Conservation (phyloP, 2,113 vertebrate genomes). For the Plotosus lineatus region DNA sequence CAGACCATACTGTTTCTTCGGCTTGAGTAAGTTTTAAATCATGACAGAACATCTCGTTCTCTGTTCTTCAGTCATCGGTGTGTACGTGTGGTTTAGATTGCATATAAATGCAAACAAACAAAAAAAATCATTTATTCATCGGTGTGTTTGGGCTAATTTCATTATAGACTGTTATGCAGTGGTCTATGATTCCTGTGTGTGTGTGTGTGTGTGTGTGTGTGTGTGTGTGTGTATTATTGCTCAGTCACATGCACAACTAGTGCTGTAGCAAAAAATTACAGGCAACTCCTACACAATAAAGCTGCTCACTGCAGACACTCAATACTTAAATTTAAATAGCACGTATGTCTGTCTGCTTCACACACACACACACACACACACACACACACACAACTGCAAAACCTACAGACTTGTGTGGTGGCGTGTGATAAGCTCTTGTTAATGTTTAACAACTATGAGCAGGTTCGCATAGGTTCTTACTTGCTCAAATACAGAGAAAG, state of each 20-base stretch:
- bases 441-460: conserved; percentile 7
- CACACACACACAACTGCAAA: neutral
- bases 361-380: neutral
- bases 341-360: neutral
- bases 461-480: neutral
- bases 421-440: conserved; percentile 13
- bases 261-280: conserved; percentile 44
- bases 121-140: neutral
- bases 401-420: conserved; percentile 6
- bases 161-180: conserved; percentile 2
- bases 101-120: neutral
- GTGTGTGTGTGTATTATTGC: neutral
- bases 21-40: conserved; percentile 19
- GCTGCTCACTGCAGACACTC: conserved; percentile 43
- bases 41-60: conserved; percentile 7
- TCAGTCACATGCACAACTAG: conserved; percentile 26
- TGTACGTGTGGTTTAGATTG: neutral
- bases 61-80: neutral
- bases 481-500: neutral
- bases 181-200: neutral
- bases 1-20: conserved; percentile 15
- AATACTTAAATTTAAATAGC: conserved; percentile 38
- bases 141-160: neutral
- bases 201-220: conserved; percentile 18
- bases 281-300: conserved; percentile 46